Evolutionary conservation across 2,797 vertebrate genomes (phyloP).

Genomic region (Melanotaenia pygmaea): DNA sequence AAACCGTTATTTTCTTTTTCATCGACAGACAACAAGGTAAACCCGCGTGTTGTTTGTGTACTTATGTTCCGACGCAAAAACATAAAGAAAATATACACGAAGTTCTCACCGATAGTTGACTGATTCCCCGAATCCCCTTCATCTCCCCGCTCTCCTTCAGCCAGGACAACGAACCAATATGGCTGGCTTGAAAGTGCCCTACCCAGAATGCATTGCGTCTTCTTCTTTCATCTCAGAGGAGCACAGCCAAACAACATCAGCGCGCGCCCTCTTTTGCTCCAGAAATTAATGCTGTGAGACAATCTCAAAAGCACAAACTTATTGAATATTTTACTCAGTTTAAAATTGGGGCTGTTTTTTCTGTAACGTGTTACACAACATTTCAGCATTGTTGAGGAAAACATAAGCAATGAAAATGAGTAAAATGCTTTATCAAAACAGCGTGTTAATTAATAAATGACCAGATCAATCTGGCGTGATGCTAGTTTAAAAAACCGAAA

Average conservation of each 20-base stretch:
- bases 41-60: accelerated
- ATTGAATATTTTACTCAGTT: neutral
- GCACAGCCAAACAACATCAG: neutral
- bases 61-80: neutral
- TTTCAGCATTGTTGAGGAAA: no score
- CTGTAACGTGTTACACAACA: no score
- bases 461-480: no score
- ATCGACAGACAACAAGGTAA: neutral
- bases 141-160: slow-evolving; percentile 78
- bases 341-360: neutral
- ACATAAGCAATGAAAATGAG: no score
- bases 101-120: slow-evolving; percentile 79
- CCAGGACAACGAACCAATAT: slow-evolving; percentile 74
- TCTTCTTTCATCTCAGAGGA: neutral
- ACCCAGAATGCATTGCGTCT: slow-evolving; percentile 76
- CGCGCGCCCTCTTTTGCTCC: slow-evolving; percentile 47
- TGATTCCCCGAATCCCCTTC: slow-evolving; percentile 84
- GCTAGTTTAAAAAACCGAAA: no score
- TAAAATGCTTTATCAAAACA: no score
- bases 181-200: slow-evolving; percentile 79
- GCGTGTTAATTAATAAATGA: no score
- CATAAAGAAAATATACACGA: accelerated
- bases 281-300: neutral
- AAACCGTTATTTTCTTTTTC: neutral
- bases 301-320: neutral